These are phyloP conservation scores for Nibea coibor DNA, from an alignment of 2,113 vertebrate species.

Conservation along the genomic window DNA sequence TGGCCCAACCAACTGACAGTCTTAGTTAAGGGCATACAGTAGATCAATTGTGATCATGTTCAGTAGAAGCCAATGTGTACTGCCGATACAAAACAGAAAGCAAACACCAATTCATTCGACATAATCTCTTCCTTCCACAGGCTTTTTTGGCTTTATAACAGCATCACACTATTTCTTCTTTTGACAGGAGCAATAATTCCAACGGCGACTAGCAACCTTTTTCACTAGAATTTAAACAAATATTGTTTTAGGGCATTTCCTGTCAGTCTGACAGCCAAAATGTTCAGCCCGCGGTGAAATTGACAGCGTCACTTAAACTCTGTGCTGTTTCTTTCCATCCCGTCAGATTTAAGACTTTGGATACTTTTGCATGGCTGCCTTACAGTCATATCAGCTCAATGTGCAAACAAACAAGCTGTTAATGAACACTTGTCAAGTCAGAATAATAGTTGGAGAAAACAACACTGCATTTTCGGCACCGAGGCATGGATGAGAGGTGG, in stretches of 20 bases:
- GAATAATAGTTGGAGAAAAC: neutral
- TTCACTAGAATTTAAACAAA: neutral
- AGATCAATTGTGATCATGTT: too few relatives aligned
- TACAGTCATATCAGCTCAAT: conserved; percentile 10
- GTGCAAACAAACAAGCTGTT: conserved; percentile 9
- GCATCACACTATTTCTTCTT: neutral
- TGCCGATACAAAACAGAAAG: neutral
- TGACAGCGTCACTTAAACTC: neutral
- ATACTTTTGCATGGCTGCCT: conserved; percentile 3
- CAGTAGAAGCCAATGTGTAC: neutral
- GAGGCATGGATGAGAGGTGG: neutral
- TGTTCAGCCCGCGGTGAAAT: neutral
- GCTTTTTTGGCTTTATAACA: neutral
- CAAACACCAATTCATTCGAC: neutral
- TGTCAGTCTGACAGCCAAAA: neutral
- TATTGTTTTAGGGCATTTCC: neutral
- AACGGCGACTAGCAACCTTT: neutral
- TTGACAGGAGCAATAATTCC: neutral
- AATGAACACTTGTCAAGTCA: conserved; percentile 32
- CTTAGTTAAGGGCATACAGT: too few relatives aligned
- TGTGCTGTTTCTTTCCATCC: neutral
- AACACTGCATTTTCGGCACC: neutral
- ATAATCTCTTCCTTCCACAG: neutral
- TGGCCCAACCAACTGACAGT: neutral
- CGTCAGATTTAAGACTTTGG: neutral